A percentile compares a stretch with the other conserved stretches of the same genome.
These are phyloP conservation scores for Parazoanthus atlanticus DNA, from an alignment of 92 coral and sea anemone species.

Conservation along the genomic window DNA sequence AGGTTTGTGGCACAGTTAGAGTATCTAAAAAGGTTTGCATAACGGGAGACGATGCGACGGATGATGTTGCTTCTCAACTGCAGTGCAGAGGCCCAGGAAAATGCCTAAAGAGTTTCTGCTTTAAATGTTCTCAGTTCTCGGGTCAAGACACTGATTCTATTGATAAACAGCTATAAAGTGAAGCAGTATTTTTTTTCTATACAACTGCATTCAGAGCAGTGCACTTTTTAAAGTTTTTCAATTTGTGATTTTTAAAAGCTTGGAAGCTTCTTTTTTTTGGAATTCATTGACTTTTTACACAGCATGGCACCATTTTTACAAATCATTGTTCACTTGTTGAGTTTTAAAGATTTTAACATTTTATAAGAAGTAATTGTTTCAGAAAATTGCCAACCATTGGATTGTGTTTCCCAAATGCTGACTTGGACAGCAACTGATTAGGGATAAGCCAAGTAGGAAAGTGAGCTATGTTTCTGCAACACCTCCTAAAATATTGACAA, in stretches of 20 bases:
- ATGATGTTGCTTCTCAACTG: neutral
- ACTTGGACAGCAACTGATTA: no score
- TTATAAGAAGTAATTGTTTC: no score
- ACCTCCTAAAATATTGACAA: no score
- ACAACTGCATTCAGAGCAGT: no score
- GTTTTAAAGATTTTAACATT: neutral
- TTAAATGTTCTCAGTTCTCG: slow-evolving; percentile 8
- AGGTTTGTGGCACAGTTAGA: neutral
- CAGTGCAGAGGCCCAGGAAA: slow-evolving; percentile 1
- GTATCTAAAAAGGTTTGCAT: slow-evolving; percentile 9
- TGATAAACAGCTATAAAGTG: neutral
- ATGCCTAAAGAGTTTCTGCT: slow-evolving; percentile 25
- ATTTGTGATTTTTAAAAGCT: no score
- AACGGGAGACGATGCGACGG: neutral
- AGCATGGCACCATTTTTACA: neutral
- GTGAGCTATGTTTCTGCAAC: no score
- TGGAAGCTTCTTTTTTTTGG: neutral
- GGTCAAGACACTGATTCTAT: no score
- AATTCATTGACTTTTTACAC: neutral
- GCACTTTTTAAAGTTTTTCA: neutral
- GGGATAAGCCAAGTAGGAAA: no score
- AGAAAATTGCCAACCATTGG: neutral
- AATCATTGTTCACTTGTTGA: neutral
- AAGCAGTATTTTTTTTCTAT: no score
- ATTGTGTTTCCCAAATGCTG: no score